phyloP scores from a whole-genome alignment of 2,113 vertebrate species.

The Takifugu bimaculatus region DNA sequence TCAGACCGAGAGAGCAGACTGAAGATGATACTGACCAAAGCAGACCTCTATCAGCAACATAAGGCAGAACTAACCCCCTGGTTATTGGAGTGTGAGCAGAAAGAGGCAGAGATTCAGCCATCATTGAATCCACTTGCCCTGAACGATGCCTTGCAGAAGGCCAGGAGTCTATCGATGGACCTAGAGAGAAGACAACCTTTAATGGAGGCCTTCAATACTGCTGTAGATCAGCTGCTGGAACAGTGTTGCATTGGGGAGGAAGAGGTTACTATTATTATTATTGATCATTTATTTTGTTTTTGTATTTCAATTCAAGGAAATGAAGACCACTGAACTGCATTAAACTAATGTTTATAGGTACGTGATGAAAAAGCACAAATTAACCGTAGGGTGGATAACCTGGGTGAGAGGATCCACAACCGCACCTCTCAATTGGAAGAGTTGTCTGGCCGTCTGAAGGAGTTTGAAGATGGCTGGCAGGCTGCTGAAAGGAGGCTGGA shows the following conservation, averaged over 20 bases:
- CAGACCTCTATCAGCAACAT: constrained; percentile 86
- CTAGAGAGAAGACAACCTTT: constrained; percentile 86
- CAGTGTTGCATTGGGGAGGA: constrained; percentile 87
- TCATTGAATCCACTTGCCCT: constrained; percentile 82
- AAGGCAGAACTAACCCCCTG: constrained; percentile 82
- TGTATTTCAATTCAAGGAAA: neutral
- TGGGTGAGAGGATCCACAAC: constrained; percentile 82
- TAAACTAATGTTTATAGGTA: constrained; percentile 51
- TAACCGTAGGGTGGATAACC: constrained; percentile 84
- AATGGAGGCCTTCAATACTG: constrained; percentile 85
- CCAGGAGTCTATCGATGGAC: constrained; percentile 81
- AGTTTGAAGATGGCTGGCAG: constrained; percentile 91
- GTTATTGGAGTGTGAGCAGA: constrained; percentile 82
- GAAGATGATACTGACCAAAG: constrained; percentile 84
- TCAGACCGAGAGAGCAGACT: constrained; percentile 77
- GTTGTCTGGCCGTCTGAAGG: constrained; percentile 87
- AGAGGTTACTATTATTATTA: constrained; percentile 50
- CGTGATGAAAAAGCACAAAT: constrained; percentile 89
- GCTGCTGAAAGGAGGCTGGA: constrained; percentile 92
- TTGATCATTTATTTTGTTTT: neutral
- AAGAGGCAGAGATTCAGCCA: constrained; percentile 76
- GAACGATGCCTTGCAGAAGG: constrained; percentile 82
- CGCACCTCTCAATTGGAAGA: constrained; percentile 87
- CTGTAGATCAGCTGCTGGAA: constrained; percentile 88
- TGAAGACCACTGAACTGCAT: neutral